A percentile compares a stretch with the other conserved stretches of the same genome.
Conservation (phyloP, 2,113 vertebrate species). For the Calonectris borealis region DNA sequence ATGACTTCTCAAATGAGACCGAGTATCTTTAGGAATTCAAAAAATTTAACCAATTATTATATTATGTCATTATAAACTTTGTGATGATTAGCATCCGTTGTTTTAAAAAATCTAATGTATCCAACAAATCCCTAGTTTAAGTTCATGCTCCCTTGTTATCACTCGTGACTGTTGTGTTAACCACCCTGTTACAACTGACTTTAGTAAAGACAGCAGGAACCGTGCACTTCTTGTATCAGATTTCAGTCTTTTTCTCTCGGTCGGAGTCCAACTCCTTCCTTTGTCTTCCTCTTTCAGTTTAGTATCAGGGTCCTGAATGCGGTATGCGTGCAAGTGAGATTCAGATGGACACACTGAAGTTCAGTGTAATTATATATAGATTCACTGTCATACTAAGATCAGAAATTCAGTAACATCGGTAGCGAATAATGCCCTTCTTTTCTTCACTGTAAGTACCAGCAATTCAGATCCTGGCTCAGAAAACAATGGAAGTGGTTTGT, state of each 20-base stretch:
- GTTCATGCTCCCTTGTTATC: background rate
- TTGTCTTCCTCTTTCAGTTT: background rate
- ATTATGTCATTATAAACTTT: background rate
- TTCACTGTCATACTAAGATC: background rate
- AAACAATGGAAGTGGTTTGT: background rate
- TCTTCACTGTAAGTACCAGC: background rate
- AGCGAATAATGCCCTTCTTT: background rate
- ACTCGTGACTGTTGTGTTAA: background rate
- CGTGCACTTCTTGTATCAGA: background rate
- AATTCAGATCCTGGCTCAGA: background rate
- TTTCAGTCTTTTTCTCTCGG: background rate
- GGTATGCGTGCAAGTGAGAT: fast-evolving
- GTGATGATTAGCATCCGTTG: background rate
- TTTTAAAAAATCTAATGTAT: background rate
- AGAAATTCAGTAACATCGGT: background rate
- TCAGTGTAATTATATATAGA: background rate
- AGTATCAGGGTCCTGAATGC: background rate
- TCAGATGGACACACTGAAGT: background rate
- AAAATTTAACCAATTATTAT: background rate
- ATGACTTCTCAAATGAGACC: background rate
- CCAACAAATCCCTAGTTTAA: background rate
- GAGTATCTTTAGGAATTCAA: background rate
- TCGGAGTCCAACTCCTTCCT: background rate
- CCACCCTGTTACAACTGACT: background rate
- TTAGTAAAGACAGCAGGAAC: background rate